These are phyloP conservation scores for Scolanthus callimorphus DNA, from an alignment of 92 coral and sea anemone species.

Conservation along the genomic window DNA sequence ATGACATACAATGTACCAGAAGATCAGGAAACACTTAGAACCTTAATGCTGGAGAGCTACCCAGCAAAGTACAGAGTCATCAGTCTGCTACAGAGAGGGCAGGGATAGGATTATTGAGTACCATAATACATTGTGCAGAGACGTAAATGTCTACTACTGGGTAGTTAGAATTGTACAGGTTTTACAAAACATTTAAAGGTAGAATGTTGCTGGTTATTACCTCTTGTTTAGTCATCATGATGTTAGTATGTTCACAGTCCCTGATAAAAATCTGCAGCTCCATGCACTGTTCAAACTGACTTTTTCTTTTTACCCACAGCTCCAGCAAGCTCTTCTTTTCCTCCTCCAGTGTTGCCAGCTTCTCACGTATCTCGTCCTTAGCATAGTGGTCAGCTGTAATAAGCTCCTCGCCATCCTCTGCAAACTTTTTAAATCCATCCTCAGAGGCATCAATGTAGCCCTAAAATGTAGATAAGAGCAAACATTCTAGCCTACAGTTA, in stretches of 20 bases:
- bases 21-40: too few relatives aligned
- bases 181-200: too few relatives aligned
- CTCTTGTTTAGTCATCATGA: constrained; percentile 97
- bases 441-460: constrained; percentile 99
- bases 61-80: too few relatives aligned
- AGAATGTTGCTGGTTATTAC: too few relatives aligned
- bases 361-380: constrained; percentile 92
- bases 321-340: constrained; percentile 81
- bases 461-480: constrained; percentile 20
- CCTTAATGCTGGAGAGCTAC: too few relatives aligned
- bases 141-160: too few relatives aligned
- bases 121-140: too few relatives aligned
- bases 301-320: constrained; percentile 84
- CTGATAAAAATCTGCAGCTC: constrained; percentile 94
- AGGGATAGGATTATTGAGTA: too few relatives aligned
- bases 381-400: constrained; percentile 96
- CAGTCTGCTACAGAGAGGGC: too few relatives aligned
- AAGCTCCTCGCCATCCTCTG: constrained; percentile 87
- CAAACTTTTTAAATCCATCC: constrained; percentile 96
- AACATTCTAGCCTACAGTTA: too few relatives aligned
- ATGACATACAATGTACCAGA: too few relatives aligned
- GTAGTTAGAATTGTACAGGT: too few relatives aligned
- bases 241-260: constrained; percentile 94
- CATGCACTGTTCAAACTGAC: constrained; percentile 90
- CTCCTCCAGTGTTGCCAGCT: constrained; percentile 81